Base-by-base conservation (phyloP, 2,797 vertebrate species). In the Gobionotothen gibberifrons region DNA sequence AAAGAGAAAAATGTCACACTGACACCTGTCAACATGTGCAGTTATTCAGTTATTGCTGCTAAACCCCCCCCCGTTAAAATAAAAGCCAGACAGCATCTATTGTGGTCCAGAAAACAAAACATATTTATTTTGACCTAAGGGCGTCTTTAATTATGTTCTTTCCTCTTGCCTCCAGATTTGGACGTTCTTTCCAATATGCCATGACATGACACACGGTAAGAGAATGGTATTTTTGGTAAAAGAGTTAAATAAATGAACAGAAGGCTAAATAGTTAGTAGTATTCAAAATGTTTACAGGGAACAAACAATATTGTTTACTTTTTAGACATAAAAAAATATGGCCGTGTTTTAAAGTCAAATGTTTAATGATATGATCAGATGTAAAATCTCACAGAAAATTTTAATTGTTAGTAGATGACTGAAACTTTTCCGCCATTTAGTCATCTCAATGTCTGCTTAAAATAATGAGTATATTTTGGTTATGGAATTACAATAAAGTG, bases 401-500 rank as follows among this genome's bases (percentile, higher is more conserved):
- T 74, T 6, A 71, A 52, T 29, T 64, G 51, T 78, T 64, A 51
- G 40, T 63, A 54, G 58, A 75, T 79, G 72, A 76, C 68, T 39
- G 4, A 67, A 74, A 17, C 43, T 78, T 85, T 87, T 54, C 79
- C 55, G 55, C 59, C 57, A 74, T 84, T 80, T 60, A 51, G n/a
- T 80, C 81, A 84, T 70, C n/a, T 72, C 42, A 14, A 21, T 72
- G 81, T 85, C 84, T 90, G 82, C 64, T 79, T 43, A 82, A 78
- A 90, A 85, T 68, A 79, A 77, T 63, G 32, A 59, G 66, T 83
- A 79, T 89, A 84, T 89, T 89, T 83, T 85, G 82, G 83, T 87
- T 82, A 88, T 85, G 84, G 87, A 91, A 93, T 84, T 85, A 42
- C 88, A 91, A 90, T 89, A 90, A 92, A 84, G 62, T 69, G 36